These are phyloP conservation scores for Ophion slaviceki DNA, from an alignment of 2,888 invertebrate genomes.

Conservation along the genomic window DNA sequence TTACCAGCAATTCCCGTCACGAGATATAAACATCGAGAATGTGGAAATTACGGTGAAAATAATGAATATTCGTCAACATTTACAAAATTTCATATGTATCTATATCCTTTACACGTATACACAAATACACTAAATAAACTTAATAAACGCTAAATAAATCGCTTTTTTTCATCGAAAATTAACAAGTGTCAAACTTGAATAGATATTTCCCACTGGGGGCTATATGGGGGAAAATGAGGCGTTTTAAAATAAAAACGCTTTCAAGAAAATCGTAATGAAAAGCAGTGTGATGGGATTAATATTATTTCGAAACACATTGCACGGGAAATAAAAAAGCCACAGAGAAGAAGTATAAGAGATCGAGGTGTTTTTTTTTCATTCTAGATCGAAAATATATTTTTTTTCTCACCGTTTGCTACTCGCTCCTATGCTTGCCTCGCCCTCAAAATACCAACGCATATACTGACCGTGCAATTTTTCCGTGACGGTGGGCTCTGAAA, in stretches of 20 bases:
- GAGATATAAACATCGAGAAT: too few species aligned
- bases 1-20: too few species aligned
- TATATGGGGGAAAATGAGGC: neutral
- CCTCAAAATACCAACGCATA: conserved; percentile 9
- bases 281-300: conserved; percentile 41
- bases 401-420: conserved; percentile 16
- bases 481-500: conserved; percentile 24
- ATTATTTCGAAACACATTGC: conserved; percentile 34
- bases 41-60: too few species aligned
- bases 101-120: too few species aligned
- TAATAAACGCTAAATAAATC: conserved; percentile 28
- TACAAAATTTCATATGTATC: too few species aligned
- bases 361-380: neutral
- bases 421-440: neutral
- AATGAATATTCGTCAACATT: too few species aligned
- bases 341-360: neutral
- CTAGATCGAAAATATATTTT: conserved; percentile 30
- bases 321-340: conserved; percentile 4
- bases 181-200: conserved; percentile 51
- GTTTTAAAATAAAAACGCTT: conserved; percentile 2
- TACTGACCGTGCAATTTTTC: conserved; percentile 40
- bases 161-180: conserved; percentile 49
- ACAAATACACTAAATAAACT: too few species aligned
- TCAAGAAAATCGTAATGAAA: conserved; percentile 13
- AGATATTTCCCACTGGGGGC: conserved; percentile 21